These are phyloP conservation scores for Pterostichus madidus DNA, from an alignment of 2,888 invertebrate species.

Conservation along the genomic window DNA sequence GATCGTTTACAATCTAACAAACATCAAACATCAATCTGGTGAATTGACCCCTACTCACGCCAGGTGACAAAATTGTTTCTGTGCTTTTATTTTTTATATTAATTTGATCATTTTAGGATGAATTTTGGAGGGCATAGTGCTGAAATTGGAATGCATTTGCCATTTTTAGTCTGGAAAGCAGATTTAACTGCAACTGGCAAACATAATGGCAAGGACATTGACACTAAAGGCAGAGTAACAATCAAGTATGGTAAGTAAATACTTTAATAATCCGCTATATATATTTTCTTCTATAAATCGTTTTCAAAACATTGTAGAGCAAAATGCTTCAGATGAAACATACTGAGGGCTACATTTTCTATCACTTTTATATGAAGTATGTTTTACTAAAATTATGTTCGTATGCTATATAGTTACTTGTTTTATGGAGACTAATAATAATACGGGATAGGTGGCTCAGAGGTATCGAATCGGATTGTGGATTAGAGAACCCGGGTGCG, in stretches of 20 bases:
- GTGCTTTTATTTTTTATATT: background rate
- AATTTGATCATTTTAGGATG: conserved; percentile 24
- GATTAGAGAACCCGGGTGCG: no score
- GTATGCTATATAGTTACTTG: no score
- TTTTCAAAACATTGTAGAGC: no score
- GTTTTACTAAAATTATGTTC: no score
- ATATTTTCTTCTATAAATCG: no score
- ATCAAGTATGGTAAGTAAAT: conserved; percentile 49
- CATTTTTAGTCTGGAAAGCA: conserved; percentile 39
- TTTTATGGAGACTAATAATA: no score
- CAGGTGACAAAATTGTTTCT: background rate
- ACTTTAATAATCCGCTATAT: background rate
- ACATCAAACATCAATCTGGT: conserved; percentile 34
- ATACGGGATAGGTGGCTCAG: no score
- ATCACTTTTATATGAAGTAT: no score
- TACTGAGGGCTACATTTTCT: no score
- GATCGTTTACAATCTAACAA: background rate
- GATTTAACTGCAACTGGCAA: conserved; percentile 37
- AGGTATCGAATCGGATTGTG: no score
- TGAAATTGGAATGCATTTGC: conserved; percentile 39
- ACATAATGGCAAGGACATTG: conserved; percentile 21
- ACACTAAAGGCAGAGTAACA: conserved; percentile 39
- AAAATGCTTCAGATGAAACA: no score
- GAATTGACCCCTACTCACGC: background rate
- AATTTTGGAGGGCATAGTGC: conserved; percentile 3